Percentiles rank a stretch among this genome's conserved stretches.
Evolutionary conservation across 2,888 invertebrate species (phyloP).

Genomic region (Pimpla rufipes): DNA sequence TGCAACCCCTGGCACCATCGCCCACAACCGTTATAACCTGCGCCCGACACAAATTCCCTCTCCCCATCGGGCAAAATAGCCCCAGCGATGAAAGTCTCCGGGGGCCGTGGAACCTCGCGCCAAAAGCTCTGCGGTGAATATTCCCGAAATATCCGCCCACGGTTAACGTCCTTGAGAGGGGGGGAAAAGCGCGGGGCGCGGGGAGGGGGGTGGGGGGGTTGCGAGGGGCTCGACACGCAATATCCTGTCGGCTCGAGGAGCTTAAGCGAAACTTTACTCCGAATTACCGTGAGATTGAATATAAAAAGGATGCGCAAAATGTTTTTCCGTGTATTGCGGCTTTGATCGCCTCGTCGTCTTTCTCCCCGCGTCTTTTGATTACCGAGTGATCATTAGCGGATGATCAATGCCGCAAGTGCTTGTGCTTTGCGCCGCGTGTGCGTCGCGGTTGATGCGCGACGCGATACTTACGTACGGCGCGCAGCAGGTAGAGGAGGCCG

Average conservation of each 20-base stretch:
- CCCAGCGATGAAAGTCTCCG: constrained; percentile 40
- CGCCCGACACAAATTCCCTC: constrained; percentile 56
- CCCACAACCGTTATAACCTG: constrained; percentile 55
- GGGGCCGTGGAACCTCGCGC: constrained; percentile 14
- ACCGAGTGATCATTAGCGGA: constrained; percentile 7
- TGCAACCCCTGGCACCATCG: constrained; percentile 66
- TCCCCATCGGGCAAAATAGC: constrained; percentile 19
- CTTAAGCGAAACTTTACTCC: neutral
- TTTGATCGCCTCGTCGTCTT: neutral
- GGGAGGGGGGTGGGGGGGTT: neutral
- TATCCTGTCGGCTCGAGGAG: constrained; percentile 1
- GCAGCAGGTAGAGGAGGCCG: neutral
- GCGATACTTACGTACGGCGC: neutral
- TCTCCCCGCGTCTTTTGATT: neutral
- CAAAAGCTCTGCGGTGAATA: constrained; percentile 50
- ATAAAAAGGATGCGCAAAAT: neutral
- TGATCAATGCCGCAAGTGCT: constrained; percentile 2
- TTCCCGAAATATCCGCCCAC: constrained; percentile 24
- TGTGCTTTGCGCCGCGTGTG: no score
- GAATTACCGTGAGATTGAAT: neutral
- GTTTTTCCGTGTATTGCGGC: neutral
- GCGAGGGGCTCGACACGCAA: neutral
- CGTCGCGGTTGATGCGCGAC: neutral
- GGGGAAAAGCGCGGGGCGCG: neutral
- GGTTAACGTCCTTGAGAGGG: neutral